Base-by-base conservation (phyloP, 2,113 vertebrate genomes). In the Hiodon alosoides region DNA sequence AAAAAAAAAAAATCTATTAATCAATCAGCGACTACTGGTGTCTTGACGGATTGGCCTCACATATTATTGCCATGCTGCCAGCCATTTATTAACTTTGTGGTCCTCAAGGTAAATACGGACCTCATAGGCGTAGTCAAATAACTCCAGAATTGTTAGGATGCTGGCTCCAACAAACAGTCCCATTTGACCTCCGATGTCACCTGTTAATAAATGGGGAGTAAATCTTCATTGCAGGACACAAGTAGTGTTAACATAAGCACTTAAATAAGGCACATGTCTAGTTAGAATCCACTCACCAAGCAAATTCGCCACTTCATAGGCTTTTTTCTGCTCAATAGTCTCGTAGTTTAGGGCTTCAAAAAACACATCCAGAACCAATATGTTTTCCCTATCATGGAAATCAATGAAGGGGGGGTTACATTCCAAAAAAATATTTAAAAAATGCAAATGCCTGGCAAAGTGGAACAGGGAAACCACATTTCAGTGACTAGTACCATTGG, bases 121-220 rank as follows among this genome's bases (percentile, higher is more conserved):
- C 97, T 99, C 97, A 1, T 99, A 99, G 76, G 96, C 94, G 64
- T 98, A 99, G 82, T 99, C 97, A 76, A 99, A 98, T 82, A 99
- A 93, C 90, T 99, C 97, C 47, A 99, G 91, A 81, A 99, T 93
- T 79, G 97, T 98, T 74, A 99, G 94, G 88, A 99, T 96, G 90
- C 97, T 99, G 86, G 97, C 97, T 83, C 97, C 97, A 69, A 99
- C 95, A 81, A 99, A 99, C 62, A 99, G 84, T 80, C 97, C 97
- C 97, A 99, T 99, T 89, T 99, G 97, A 79, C 97, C 97, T 2
- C 97, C 97, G 67, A 99, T 98, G 79, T 99, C 97, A 87, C 97
- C 97, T 98, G 82, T 5, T 79, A 83, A 81, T 81, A 47, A 55
- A 70, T 4, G 8, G 13, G 17, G 50, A 2, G 7, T 13, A 55